A percentile compares a stretch with the other conserved stretches of the same genome.
phyloP scores from a whole-genome alignment of 2,888 invertebrate genomes.

The Meloe dianella region DNA sequence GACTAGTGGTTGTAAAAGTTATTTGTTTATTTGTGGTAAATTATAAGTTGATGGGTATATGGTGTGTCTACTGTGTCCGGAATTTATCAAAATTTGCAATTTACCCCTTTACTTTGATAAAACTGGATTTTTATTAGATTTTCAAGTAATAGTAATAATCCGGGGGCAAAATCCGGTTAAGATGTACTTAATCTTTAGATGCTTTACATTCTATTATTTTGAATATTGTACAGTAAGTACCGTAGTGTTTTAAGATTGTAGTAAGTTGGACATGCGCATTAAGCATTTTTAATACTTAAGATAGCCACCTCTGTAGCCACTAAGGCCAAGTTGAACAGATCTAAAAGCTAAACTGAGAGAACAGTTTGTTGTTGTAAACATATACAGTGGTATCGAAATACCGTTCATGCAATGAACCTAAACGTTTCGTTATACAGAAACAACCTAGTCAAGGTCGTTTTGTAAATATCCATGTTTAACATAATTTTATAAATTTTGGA shows the following conservation, averaged over 20 bases:
- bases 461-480: constrained; percentile 22
- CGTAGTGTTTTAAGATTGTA: not conserved
- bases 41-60: constrained; percentile 15
- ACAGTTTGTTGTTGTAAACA: constrained; percentile 24
- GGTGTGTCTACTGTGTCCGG: constrained; percentile 9
- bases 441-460: constrained; percentile 49
- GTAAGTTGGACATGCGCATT: constrained; percentile 27
- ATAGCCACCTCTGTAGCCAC: no score
- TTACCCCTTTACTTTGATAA: constrained; percentile 4
- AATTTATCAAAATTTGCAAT: not conserved
- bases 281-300: not conserved
- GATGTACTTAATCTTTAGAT: not conserved
- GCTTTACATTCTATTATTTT: constrained; percentile 2
- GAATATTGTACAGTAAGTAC: not conserved
- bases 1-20: not conserved
- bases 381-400: constrained; percentile 28
- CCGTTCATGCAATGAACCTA: constrained; percentile 35
- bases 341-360: constrained; percentile 15
- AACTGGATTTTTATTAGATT: not conserved
- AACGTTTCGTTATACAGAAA: constrained; percentile 34
- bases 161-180: constrained; percentile 10
- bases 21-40: constrained; percentile 14
- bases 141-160: not conserved
- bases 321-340: constrained; percentile 14
- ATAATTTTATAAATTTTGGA: not conserved